Percentiles rank a stretch among this genome's conserved stretches.
phyloP scores from a whole-genome alignment of 2,113 vertebrate species.

The Rattus rattus region DNA sequence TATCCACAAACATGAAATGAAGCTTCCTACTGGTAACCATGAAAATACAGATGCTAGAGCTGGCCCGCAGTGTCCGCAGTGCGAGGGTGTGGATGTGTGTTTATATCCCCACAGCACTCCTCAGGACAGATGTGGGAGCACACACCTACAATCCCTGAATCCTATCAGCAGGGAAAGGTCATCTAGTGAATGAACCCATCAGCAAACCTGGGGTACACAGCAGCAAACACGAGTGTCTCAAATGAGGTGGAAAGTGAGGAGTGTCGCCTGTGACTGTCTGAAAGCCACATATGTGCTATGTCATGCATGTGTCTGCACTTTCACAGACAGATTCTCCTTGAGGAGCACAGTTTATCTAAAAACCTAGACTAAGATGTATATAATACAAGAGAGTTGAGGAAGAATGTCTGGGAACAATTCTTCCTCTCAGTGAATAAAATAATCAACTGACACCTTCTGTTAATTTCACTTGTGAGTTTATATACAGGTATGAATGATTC shows the following conservation, averaged over 20 bases:
- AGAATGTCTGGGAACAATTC: not conserved
- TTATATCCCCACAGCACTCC: not conserved
- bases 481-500: not conserved
- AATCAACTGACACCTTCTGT: not conserved
- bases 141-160: not conserved
- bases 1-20: not conserved
- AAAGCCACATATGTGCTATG: not conserved
- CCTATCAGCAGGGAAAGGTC: no score
- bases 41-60: not conserved
- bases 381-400: not conserved
- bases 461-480: not conserved
- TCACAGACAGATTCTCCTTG: not conserved
- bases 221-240: not conserved
- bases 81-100: no score
- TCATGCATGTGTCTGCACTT: not conserved
- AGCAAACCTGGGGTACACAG: not conserved
- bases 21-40: not conserved
- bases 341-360: not conserved
- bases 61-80: not conserved
- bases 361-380: not conserved
- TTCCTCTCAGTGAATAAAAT: not conserved
- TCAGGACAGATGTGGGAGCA: no score
- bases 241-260: not conserved
- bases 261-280: no score
- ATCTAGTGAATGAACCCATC: accelerated